Percentiles rank a stretch among this genome's conserved stretches.
Evolutionary conservation across 1,140 invertebrate genomes (phyloP).

Genomic region (Pantala flavescens): DNA sequence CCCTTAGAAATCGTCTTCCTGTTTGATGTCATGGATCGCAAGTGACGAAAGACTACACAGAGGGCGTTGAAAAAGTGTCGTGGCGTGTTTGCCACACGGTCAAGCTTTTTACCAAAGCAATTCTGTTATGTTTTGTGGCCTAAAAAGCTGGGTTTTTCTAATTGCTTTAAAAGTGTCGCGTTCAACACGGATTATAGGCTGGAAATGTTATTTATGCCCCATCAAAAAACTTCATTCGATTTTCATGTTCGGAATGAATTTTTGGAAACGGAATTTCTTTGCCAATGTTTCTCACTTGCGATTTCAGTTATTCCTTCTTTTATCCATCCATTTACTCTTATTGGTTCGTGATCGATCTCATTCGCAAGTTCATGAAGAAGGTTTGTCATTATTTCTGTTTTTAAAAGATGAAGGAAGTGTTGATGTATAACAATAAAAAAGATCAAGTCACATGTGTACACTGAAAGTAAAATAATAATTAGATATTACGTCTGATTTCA

Average conservation of each 20-base stretch:
- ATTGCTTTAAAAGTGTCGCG: too few relatives aligned
- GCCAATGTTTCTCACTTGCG: not conserved
- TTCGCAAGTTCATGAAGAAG: not conserved
- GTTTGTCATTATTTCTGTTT: constrained; percentile 3
- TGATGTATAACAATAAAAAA: constrained; percentile 11
- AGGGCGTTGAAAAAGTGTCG: too few relatives aligned
- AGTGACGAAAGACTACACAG: not conserved
- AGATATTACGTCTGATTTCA: not conserved
- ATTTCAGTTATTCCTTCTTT: not conserved
- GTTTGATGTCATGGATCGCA: not conserved
- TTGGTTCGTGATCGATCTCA: not conserved
- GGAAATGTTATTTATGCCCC: too few relatives aligned
- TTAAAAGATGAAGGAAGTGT: not conserved
- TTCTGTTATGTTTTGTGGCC: too few relatives aligned
- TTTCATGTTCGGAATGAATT: too few relatives aligned
- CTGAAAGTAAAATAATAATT: constrained; percentile 11
- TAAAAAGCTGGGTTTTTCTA: too few relatives aligned
- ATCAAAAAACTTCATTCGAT: too few relatives aligned
- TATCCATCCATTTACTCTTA: not conserved
- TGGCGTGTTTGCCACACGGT: too few relatives aligned
- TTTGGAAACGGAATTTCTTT: not conserved
- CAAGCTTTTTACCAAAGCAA: too few relatives aligned
- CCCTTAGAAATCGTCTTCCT: not conserved
- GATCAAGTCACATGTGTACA: not conserved
- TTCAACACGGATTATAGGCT: too few relatives aligned